Evolutionary conservation across 2,113 vertebrate genomes (phyloP).

Genomic region (Callaeas wilsoni): DNA sequence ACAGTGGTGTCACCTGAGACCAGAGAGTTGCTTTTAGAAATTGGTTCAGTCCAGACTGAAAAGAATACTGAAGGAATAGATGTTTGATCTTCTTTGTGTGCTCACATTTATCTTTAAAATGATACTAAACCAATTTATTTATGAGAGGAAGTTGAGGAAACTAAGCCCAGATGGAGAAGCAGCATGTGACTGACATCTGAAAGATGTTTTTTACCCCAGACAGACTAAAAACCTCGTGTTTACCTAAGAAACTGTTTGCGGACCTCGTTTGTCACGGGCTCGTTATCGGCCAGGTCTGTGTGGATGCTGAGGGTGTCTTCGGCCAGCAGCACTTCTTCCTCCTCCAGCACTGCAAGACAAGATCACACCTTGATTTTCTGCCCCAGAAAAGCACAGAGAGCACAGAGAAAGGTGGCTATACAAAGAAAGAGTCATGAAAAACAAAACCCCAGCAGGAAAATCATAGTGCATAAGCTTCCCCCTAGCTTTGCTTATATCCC

Average conservation of each 20-base stretch:
- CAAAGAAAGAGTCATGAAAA: background rate
- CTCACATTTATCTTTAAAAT: background rate
- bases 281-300: constrained; percentile 82
- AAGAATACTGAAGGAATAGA: background rate
- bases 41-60: background rate
- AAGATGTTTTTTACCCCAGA: background rate
- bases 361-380: background rate
- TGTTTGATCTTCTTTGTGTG: background rate
- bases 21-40: background rate
- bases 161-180: background rate
- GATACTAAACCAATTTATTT: background rate
- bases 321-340: constrained; percentile 79
- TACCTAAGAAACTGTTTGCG: constrained; percentile 91
- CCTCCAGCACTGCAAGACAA: constrained; percentile 56
- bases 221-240: background rate
- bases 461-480: background rate
- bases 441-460: background rate
- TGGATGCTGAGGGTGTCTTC: constrained; percentile 90
- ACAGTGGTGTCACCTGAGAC: background rate
- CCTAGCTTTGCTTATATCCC: background rate
- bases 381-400: background rate
- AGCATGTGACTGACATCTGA: background rate
- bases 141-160: background rate
- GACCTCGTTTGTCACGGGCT: constrained; percentile 80
- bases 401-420: background rate